Conservation (phyloP, 2,113 vertebrate species). For the human (Homo sapiens) region DNA sequence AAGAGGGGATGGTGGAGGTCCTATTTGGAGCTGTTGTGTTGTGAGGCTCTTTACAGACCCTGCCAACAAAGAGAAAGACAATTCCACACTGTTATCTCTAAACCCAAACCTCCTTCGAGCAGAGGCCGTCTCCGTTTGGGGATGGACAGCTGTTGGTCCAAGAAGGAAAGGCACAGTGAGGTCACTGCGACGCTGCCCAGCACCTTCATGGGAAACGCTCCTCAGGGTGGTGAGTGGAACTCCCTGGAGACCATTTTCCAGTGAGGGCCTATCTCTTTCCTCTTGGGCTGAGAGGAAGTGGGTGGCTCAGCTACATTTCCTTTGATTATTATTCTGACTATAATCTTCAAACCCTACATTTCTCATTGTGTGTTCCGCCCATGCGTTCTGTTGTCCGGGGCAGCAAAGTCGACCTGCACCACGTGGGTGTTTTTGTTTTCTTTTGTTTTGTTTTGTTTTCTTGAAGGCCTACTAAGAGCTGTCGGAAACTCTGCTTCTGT, state of each 20-base stretch:
- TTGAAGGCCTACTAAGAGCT: not conserved
- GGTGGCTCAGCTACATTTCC: conserved; percentile 64
- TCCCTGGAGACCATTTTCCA: not conserved
- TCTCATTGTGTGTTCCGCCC: not conserved
- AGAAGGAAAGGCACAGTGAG: not conserved
- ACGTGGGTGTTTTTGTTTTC: not conserved
- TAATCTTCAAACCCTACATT: not conserved
- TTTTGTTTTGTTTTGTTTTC: no score
- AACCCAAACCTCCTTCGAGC: not conserved
- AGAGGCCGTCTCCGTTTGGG: not conserved
- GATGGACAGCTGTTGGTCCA: not conserved
- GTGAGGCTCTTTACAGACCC: not conserved
- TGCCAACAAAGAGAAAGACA: not conserved
- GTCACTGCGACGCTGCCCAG: fast-evolving
- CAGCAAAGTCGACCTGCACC: fast-evolving
- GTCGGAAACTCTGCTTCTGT: not conserved
- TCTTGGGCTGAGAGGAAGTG: conserved; percentile 36
- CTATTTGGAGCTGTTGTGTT: fast-evolving
- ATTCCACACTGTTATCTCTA: fast-evolving
- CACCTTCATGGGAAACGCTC: fast-evolving
- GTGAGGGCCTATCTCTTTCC: not conserved
- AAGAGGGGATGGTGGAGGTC: not conserved
- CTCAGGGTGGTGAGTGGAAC: not conserved
- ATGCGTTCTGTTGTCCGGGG: fast-evolving
- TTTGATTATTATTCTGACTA: conserved; percentile 35